phyloP scores from a whole-genome alignment of 2,888 invertebrate genomes.

The Conus canariensis region DNA sequence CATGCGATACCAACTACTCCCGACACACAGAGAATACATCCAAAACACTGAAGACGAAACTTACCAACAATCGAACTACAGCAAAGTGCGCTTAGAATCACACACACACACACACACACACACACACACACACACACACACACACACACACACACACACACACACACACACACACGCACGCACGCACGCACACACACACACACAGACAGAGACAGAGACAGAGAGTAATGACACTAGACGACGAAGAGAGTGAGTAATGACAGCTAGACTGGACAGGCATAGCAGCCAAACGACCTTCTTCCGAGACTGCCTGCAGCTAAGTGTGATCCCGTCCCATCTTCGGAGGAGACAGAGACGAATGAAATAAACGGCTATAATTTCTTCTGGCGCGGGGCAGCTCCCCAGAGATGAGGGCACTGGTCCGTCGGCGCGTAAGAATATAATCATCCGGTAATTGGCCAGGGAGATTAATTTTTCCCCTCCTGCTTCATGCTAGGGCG shows the following conservation, averaged over 20 bases:
- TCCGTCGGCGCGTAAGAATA: not conserved
- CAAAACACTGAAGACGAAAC: too few species aligned
- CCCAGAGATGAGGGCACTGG: not conserved
- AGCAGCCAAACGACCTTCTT: not conserved
- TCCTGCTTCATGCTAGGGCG: not conserved
- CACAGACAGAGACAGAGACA: not conserved
- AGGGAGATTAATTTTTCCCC: not conserved
- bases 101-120: too few species aligned
- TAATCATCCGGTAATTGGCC: constrained; percentile 2
- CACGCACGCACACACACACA: too few species aligned
- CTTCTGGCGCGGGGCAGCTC: not conserved
- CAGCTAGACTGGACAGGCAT: not conserved
- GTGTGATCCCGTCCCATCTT: not conserved
- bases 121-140: too few species aligned
- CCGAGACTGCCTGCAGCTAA: not conserved
- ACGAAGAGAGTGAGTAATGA: not conserved
- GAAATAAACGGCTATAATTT: constrained; percentile 18
- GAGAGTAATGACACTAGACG: not conserved
- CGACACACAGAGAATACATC: too few species aligned
- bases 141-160: not conserved
- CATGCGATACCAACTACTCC: too few species aligned
- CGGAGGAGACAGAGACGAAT: not conserved
- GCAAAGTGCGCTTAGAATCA: too few species aligned
- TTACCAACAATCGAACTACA: too few species aligned
- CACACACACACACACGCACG: not conserved